Percentiles rank a stretch among this genome's conserved stretches.
These are phyloP conservation scores for Eupithecia centaureata DNA, from an alignment of 2,888 invertebrate species.

Conservation along the genomic window DNA sequence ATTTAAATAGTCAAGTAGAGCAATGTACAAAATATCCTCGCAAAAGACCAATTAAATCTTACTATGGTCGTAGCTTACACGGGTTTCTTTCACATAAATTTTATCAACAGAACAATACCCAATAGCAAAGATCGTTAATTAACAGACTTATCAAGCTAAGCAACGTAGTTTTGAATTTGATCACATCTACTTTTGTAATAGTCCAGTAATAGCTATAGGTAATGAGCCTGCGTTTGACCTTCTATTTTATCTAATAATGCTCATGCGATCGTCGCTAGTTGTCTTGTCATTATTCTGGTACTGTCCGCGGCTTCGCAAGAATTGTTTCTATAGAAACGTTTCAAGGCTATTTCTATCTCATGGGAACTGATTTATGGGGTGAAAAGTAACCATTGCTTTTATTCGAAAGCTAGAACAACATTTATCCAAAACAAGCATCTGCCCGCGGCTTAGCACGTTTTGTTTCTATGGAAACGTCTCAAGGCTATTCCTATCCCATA, in stretches of 20 bases:
- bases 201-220: background rate
- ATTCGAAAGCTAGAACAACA: no score
- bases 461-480: no score
- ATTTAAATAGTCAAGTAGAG: no score
- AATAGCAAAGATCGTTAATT: slow-evolving; percentile 4
- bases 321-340: no score
- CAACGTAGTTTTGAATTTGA: background rate
- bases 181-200: background rate
- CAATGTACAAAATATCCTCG: background rate
- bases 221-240: background rate
- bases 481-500: no score
- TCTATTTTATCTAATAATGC: background rate
- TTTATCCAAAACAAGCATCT: no score
- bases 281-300: background rate
- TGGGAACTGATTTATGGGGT: no score
- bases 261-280: background rate
- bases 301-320: no score
- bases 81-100: background rate
- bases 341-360: no score
- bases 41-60: background rate
- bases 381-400: no score
- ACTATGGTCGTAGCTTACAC: background rate
- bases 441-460: no score
- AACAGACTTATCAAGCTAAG: background rate
- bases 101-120: background rate